Base-by-base conservation (phyloP, 2,113 vertebrate species). In the Calonectris borealis region DNA sequence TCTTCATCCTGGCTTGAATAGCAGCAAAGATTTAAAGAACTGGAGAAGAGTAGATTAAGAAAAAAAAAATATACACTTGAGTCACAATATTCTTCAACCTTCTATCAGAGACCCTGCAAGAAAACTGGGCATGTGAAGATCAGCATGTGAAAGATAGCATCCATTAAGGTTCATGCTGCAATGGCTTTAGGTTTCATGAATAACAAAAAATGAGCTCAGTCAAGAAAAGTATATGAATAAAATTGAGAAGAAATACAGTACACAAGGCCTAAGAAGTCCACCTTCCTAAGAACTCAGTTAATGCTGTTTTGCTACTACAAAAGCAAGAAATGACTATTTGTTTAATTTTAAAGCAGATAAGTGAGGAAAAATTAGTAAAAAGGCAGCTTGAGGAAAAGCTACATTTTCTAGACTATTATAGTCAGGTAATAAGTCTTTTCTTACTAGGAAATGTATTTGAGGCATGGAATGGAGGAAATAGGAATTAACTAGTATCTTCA, bases 101-200 rank as follows among this genome's bases (percentile, higher is more conserved):
- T 86, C 85, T 73, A 34, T 81, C 85, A 95, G 52, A 90, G 40
- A 89, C 46, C 70, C 57, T 57, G 52, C 87, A 85, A 76, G 66
- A 93, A 89, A 93, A 88, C 58, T 57, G 64, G 79, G 88, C 82
- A 84, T 51, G n/a, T 83, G 85, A 95, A 97, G 90, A 96, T 86
- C 88, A 96, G 82, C 62, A 62, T 19, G 62, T 94, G 93, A 96
- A 96, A 86, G 94, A 94, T 93, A 81, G 85, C 42, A 83, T 76
- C 90, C 68, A 88, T 96, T 96, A 94, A 93, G 54, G 68, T 83
- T 97, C 88, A 83, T 92, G 76, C 86, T 95, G 87, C 93, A 89
- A 84, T 49, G 82, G 65, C 94, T 96, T 95, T 68, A 93, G 54
- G 70, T 85, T 90, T 83, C 94, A 96, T 91, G 90, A 95, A 95